These are phyloP conservation scores for Planiliza haematocheilus DNA, from an alignment of 2,113 vertebrate genomes.

Conservation along the genomic window DNA sequence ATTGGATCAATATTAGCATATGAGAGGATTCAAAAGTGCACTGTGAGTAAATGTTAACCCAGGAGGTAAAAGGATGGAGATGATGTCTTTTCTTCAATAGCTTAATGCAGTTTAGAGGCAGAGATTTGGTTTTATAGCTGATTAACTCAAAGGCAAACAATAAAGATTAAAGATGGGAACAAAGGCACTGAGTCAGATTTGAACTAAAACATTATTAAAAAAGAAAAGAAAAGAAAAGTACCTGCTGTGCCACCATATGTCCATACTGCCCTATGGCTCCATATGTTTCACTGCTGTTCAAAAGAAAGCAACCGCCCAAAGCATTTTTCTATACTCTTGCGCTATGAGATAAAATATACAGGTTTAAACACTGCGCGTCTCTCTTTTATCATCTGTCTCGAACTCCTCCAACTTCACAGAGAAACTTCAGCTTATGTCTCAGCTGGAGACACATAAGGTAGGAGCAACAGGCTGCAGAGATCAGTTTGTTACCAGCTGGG, in stretches of 20 bases:
- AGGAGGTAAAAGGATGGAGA: conserved; percentile 24
- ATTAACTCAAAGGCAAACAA: conserved; percentile 1
- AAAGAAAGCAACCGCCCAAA: conserved; percentile 5
- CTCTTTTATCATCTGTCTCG: conserved; percentile 6
- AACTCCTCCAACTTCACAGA: conserved; percentile 5
- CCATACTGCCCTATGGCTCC: conserved; percentile 2
- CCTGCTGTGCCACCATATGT: conserved; percentile 18
- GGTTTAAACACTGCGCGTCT: conserved; percentile 6
- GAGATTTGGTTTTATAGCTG: conserved; percentile 2
- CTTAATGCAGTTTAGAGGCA: not conserved
- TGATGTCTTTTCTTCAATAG: not conserved
- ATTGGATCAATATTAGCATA: conserved; percentile 42
- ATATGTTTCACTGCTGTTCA: conserved; percentile 25
- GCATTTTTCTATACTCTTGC: conserved; percentile 15
- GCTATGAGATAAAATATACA: conserved; percentile 11
- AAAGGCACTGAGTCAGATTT: not conserved
- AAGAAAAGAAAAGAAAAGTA: conserved; percentile 1
- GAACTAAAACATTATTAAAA: conserved; percentile 19
- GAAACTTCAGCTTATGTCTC: conserved; percentile 7
- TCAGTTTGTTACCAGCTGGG: conserved; percentile 12
- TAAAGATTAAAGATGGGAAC: not conserved
- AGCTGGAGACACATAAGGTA: conserved; percentile 20
- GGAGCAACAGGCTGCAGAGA: conserved; percentile 2
- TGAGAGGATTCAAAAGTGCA: conserved; percentile 22
- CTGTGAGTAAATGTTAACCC: conserved; percentile 5